Base-by-base conservation (phyloP, 2,797 vertebrate species). In the Mus spretus region DNA sequence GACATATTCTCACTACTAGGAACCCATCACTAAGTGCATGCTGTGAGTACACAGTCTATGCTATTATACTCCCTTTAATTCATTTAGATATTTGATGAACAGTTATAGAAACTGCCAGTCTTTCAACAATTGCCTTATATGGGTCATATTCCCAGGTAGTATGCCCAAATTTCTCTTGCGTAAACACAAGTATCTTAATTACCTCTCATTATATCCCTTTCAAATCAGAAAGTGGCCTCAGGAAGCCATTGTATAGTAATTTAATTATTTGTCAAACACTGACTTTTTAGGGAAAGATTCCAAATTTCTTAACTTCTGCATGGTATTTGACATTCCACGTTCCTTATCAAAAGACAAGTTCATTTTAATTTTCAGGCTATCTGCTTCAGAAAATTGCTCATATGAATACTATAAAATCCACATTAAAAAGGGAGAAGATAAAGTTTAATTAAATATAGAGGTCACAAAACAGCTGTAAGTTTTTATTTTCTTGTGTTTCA, bases 311-410 rank as follows among this genome's bases (percentile, higher is more conserved):
- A 77, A 72, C 75, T 61, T 47, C 7, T 37, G 61, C 6, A 26
- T 84, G 28, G 34, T 44, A 50, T 40, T n/a, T 77, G 44, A 53
- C 26, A 57, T 0, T 72, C 1, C 72, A 34, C 37, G 11, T 74
- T 94, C 75, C 89, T 80, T 91, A 70, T 50, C 24, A 82, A 83
- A 11, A 80, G 47, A 28, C 70, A 72, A 77, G 14, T 93, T 88
- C 34, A 92, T 80, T 55, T 75, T 63, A 78, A 26, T 74, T 53
- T 89, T 78, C 37, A 95, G 61, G 40, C 11, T 74, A 13, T 14
- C 11, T 37, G 31, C 8, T 92, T 44, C 24, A 50, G 59, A 63
- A 67, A 93, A 75, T 13, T 53, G 15, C 8, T n/a, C 72, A 50
- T 92, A 8, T 14, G 67, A 87, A 10, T 34, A 50, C 55, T 90